phyloP scores from a whole-genome alignment of 2,888 invertebrate genomes.

The Bimastos eiseni region DNA sequence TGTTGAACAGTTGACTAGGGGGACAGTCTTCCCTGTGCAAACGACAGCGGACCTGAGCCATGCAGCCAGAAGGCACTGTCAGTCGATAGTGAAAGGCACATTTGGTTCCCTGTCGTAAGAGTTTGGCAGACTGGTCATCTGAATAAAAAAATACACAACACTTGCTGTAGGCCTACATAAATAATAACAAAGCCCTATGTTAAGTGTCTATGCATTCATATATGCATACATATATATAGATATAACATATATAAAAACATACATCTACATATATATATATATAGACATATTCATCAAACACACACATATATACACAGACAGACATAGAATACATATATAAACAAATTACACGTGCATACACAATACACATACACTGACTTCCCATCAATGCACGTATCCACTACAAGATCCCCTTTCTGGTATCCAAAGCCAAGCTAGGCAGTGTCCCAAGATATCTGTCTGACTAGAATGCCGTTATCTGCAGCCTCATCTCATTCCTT shows the following conservation, averaged over 20 bases:
- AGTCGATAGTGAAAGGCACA: constrained; percentile 56
- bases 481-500: too few relatives aligned
- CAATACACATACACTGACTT: too few relatives aligned
- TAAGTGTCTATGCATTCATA: too few relatives aligned
- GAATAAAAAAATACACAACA: neutral
- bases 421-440: too few relatives aligned
- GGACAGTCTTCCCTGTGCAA: constrained; percentile 41
- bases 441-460: too few relatives aligned
- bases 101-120: constrained; percentile 49
- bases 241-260: neutral
- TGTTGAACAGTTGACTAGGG: constrained; percentile 28
- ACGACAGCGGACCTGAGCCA: constrained; percentile 50
- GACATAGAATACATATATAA: neutral
- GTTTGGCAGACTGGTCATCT: neutral
- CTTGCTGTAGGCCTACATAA: neutral
- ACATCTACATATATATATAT: neutral
- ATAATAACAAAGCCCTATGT: too few relatives aligned
- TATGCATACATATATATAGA: too few relatives aligned
- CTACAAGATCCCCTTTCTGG: too few relatives aligned
- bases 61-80: constrained; percentile 49
- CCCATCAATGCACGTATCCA: too few relatives aligned
- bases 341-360: too few relatives aligned
- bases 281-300: neutral
- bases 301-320: neutral
- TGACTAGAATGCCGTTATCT: too few relatives aligned